Percentiles rank a stretch among this genome's conserved stretches.
These are phyloP conservation scores for Norana najaformis DNA, from an alignment of 2,888 invertebrate genomes.

Conservation along the genomic window DNA sequence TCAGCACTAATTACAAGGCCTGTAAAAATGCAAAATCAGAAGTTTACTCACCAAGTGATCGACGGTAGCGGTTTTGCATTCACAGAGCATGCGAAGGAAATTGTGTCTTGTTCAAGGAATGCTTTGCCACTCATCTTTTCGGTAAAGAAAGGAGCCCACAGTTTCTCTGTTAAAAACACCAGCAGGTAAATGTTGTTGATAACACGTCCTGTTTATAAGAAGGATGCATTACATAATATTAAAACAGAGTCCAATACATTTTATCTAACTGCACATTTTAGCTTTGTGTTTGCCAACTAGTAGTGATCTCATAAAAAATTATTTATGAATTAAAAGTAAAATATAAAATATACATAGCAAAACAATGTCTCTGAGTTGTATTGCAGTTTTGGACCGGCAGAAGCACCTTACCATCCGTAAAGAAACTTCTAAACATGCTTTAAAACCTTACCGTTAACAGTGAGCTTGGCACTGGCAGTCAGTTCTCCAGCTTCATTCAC, in stretches of 20 bases:
- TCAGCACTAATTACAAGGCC: too few relatives aligned
- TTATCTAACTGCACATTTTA: too few relatives aligned
- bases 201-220: neutral
- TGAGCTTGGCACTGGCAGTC: neutral
- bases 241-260: too few relatives aligned
- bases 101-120: neutral
- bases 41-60: conserved; percentile 23
- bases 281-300: too few relatives aligned
- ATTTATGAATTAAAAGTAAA: too few relatives aligned
- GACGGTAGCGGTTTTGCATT: neutral
- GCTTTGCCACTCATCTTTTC: neutral
- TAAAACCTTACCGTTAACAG: neutral
- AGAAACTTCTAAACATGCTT: too few relatives aligned
- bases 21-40: too few relatives aligned
- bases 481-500: neutral
- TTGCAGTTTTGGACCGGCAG: too few relatives aligned
- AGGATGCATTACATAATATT: neutral
- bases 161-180: conserved; percentile 9
- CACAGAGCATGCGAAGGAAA: conserved; percentile 14
- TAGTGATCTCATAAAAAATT: too few relatives aligned
- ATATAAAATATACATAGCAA: too few relatives aligned
- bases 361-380: too few relatives aligned
- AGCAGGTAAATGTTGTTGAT: neutral
- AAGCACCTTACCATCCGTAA: neutral
- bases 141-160: conserved; percentile 26